Evolutionary conservation across 2,888 invertebrate species (phyloP), one percentile per base, ranked within the genome.

Genomic region (Synergus itoensis): DNA sequence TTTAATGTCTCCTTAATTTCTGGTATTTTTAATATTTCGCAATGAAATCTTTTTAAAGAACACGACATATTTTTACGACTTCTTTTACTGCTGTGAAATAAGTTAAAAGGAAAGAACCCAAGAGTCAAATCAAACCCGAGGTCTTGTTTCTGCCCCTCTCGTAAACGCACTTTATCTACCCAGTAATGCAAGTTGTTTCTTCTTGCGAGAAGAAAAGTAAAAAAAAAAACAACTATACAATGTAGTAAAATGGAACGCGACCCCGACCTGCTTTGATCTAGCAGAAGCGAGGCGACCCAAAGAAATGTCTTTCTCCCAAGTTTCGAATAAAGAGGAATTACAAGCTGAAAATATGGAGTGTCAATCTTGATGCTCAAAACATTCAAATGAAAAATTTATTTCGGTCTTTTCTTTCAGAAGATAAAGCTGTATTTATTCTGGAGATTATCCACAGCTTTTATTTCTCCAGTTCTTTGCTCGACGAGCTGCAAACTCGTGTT

Each of bases 401-500:
- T 36, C 36, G 5, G 36, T 36, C 5, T 36, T 36, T 53, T 45
- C 43, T 67, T 43, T 9, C 4, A 45, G 16, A 12, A 45, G 45
- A 45, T 18, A 8, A 1, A 45, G 21, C 21, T 43, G 18, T 67
- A 11, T 67, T 18, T 43, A 45, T 67, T 45, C 45, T 43, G 8
- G 16, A 69, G 69, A 69, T 69, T 69, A 69, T 21, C 3, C 45
- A 41, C 16, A 45, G 4, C 21, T 69, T 69, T 69, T 69, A 69
- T 69, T 69, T 69, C 45, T 69, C 28, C 16, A 28, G 28, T 69
- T 43, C 69, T 69, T 48, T 14, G 28, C 16, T 12, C 48, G 28
- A 69, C 16, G 69, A 69, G 45, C 48, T 48, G 69, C 16, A 11
- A 69, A 77, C 80, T 76, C 82, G 53, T 53, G n/a, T n/a, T n/a